These are phyloP conservation scores for Setophaga coronata DNA, from an alignment of 2,113 vertebrate species.

Conservation along the genomic window DNA sequence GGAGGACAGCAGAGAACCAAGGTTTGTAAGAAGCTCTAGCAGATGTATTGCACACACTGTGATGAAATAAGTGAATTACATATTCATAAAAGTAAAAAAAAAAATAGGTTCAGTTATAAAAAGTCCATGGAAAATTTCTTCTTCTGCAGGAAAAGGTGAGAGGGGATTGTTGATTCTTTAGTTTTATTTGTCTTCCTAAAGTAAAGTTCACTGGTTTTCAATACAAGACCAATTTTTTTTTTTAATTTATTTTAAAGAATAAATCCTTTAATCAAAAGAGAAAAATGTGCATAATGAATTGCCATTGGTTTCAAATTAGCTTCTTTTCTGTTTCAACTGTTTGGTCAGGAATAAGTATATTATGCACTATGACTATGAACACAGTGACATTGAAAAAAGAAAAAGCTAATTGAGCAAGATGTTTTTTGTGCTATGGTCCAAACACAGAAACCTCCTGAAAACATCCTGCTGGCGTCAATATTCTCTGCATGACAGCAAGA, in stretches of 20 bases:
- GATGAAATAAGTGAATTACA: neutral
- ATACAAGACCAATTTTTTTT: neutral
- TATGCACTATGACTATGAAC: neutral
- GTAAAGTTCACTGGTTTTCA: neutral
- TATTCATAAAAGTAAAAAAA: neutral
- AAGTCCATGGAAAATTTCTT: neutral
- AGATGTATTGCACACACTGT: fast-evolving
- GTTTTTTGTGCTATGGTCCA: neutral
- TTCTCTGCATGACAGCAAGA: neutral
- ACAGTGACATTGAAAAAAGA: neutral
- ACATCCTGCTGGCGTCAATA: neutral
- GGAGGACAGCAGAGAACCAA: neutral
- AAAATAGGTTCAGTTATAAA: neutral
- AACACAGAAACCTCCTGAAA: neutral
- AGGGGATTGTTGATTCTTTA: neutral
- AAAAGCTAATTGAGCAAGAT: neutral
- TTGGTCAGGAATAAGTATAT: neutral
- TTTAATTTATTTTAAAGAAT: neutral
- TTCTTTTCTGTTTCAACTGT: neutral
- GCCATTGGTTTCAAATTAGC: neutral
- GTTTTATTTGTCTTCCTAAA: neutral
- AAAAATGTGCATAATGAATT: neutral
- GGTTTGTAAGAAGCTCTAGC: neutral
- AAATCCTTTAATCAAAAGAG: neutral
- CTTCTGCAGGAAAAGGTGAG: neutral